A percentile compares a stretch with the other conserved stretches of the same genome.
Conservation (phyloP, 2,113 vertebrate species). For the Nansenia antarctica region DNA sequence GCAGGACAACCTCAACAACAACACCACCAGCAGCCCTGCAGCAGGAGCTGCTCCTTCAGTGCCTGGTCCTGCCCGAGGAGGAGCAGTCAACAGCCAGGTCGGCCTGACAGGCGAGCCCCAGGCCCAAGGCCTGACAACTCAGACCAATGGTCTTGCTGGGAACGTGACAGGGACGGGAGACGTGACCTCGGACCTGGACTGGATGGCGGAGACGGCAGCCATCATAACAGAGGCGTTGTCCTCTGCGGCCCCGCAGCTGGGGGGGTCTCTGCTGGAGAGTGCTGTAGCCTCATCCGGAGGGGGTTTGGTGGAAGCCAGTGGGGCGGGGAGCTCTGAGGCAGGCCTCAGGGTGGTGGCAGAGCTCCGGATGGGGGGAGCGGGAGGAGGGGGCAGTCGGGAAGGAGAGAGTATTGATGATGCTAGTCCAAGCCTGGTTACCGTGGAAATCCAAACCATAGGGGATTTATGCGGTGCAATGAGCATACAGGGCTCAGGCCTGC, state of each 20-base stretch:
- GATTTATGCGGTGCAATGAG: not conserved
- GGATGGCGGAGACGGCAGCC: conserved; percentile 87
- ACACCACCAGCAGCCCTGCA: conserved; percentile 52
- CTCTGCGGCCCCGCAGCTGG: conserved; percentile 70
- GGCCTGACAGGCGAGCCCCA: conserved; percentile 18
- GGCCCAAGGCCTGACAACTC: not conserved
- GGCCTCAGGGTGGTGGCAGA: conserved; percentile 53
- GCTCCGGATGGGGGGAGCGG: conserved; percentile 49
- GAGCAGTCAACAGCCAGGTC: conserved; percentile 32
- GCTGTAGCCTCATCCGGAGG: conserved; percentile 20
- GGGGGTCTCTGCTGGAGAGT: conserved; percentile 62
- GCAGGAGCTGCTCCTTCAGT: conserved; percentile 27
- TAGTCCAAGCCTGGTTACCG: conserved; percentile 50
- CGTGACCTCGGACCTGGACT: conserved; percentile 75
- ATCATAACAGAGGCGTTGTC: conserved; percentile 84
- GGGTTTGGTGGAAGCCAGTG: not conserved
- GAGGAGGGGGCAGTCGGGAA: conserved; percentile 20
- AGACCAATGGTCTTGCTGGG: not conserved
- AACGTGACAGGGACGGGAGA: conserved; percentile 25
- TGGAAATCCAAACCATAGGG: conserved; percentile 52
- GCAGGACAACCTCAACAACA: conserved; percentile 96
- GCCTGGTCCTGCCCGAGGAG: conserved; percentile 5
- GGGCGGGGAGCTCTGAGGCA: not conserved
- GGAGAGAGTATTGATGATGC: not conserved
- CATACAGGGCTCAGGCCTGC: not conserved